These are phyloP conservation scores for Meteorus sp. DNA, from an alignment of 1,140 invertebrate genomes.

Conservation along the genomic window DNA sequence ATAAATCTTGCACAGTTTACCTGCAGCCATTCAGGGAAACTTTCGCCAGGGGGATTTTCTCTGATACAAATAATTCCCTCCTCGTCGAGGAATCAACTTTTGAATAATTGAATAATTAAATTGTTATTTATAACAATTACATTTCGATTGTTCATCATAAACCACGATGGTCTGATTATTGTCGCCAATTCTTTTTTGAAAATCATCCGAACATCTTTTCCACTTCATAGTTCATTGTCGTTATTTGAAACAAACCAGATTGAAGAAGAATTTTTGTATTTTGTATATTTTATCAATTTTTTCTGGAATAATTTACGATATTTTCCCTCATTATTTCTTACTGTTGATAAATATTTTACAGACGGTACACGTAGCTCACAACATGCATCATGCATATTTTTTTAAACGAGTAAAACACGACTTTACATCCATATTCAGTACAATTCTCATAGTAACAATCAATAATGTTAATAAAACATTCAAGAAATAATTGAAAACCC, in stretches of 20 bases:
- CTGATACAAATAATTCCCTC: neutral
- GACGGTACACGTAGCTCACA: constrained; percentile 45
- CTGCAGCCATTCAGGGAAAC: constrained; percentile 60
- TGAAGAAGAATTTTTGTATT: too few species aligned
- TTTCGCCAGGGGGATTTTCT: constrained; percentile 44
- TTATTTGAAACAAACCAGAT: too few species aligned
- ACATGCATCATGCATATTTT: constrained; percentile 42
- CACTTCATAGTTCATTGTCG: too few species aligned
- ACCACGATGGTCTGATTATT: too few species aligned
- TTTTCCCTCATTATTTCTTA: neutral
- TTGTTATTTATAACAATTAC: neutral
- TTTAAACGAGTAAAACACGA: constrained; percentile 17
- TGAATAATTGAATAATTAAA: neutral
- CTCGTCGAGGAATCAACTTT: neutral
- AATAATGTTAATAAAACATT: too few species aligned
- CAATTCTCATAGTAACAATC: too few species aligned
- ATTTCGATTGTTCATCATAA: too few species aligned
- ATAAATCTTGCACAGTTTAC: constrained; percentile 49
- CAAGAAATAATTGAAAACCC: too few species aligned
- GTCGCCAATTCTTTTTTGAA: too few species aligned
- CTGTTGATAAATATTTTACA: constrained; percentile 21
- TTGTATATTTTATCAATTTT: too few species aligned
- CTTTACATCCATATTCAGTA: too few species aligned
- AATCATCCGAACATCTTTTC: too few species aligned
- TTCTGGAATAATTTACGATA: neutral